phyloP scores from a whole-genome alignment of 2,113 vertebrate species.

The Polypterus senegalus region DNA sequence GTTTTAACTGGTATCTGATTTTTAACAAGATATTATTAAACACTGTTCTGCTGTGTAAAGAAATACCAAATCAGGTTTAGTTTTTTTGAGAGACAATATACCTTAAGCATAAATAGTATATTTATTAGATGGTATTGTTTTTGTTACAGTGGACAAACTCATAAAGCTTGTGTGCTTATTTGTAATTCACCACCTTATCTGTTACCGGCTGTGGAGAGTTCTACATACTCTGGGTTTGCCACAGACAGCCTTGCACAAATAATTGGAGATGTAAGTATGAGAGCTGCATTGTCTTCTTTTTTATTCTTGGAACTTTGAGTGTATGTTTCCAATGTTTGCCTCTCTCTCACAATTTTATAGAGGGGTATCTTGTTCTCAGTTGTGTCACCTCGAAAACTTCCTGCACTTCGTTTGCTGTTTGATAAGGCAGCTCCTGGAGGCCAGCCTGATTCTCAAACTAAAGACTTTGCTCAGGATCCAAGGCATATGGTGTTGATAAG shows the following conservation, averaged over 20 bases:
- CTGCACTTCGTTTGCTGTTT: slow-evolving; percentile 64
- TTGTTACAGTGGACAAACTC: slow-evolving; percentile 67
- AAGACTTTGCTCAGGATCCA: slow-evolving; percentile 75
- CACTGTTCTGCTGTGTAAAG: no score
- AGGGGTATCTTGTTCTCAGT: slow-evolving; percentile 81
- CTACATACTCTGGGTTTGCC: slow-evolving; percentile 77
- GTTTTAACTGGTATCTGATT: no score
- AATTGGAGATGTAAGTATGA: slow-evolving; percentile 67
- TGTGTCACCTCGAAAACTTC: slow-evolving; percentile 74
- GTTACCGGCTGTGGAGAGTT: slow-evolving; percentile 80
- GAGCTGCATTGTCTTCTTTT: background rate
- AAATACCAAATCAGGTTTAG: no score
- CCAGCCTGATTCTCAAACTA: slow-evolving; percentile 51
- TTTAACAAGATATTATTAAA: no score
- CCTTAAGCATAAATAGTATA: no score
- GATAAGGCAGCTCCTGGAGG: slow-evolving; percentile 61
- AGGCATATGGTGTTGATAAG: slow-evolving; percentile 82
- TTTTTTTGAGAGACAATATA: no score
- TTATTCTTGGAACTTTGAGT: background rate
- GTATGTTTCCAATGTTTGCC: background rate
- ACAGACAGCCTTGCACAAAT: slow-evolving; percentile 77
- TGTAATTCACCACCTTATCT: slow-evolving; percentile 83
- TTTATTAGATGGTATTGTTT: no score
- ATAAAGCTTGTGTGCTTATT: slow-evolving; percentile 79
- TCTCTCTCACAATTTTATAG: slow-evolving; percentile 25